Evolutionary conservation across 2,113 vertebrate species (phyloP).

Genomic region (Garra rufa): DNA sequence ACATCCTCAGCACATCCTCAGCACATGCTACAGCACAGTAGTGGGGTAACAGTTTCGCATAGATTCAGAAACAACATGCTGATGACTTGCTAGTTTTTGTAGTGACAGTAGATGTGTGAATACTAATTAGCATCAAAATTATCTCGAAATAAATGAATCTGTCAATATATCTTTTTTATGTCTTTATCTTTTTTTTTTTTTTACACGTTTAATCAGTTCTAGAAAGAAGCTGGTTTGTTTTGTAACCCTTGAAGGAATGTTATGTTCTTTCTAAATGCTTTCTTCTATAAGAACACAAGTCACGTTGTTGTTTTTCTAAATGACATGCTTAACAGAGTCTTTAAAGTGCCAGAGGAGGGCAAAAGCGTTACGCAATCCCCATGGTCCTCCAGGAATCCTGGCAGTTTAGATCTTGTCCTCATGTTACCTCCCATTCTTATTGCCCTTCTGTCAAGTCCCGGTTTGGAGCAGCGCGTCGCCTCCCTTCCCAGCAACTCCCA

Average conservation of each 20-base stretch:
- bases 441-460: slow-evolving; percentile 12
- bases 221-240: neutral
- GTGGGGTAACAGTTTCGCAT: neutral
- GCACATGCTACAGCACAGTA: neutral
- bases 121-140: neutral
- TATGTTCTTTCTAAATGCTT: neutral
- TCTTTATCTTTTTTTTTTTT: no score
- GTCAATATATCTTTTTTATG: no score
- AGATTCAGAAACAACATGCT: neutral
- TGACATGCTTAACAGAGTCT: neutral
- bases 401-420: slow-evolving; percentile 16
- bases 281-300: neutral
- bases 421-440: slow-evolving; percentile 21
- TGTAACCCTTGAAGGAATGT: neutral
- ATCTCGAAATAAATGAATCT: neutral
- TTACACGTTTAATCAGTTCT: neutral
- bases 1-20: no score
- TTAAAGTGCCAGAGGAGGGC: neutral
- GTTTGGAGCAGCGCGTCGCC: neutral
- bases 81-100: neutral
- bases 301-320: slow-evolving; percentile 6
- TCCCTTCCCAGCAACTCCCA: neutral
- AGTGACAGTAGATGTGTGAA: neutral
- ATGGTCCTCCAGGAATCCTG: slow-evolving; percentile 7
- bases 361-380: neutral